phyloP scores from a whole-genome alignment of 2,888 invertebrate species.

The Fissipunctia ypsillon region DNA sequence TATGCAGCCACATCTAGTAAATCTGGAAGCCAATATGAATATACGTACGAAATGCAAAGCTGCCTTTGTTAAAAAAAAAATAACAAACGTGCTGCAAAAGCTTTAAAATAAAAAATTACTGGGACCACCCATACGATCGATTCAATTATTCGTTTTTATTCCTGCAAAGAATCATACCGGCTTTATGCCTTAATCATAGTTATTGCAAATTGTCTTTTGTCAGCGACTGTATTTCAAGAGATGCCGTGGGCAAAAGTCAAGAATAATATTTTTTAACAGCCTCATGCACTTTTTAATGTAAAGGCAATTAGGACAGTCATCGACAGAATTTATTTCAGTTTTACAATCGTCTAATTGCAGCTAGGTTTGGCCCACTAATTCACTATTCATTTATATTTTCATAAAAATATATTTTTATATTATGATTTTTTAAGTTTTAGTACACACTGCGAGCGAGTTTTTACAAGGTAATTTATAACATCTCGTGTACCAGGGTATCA shows the following conservation, averaged over 20 bases:
- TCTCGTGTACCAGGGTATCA: conserved; percentile 19
- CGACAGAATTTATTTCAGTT: conserved; percentile 28
- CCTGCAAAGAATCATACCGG: conserved; percentile 2
- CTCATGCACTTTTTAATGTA: conserved; percentile 24
- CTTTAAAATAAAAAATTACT: conserved; percentile 4
- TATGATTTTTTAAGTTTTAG: conserved; percentile 7
- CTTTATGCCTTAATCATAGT: conserved; percentile 1
- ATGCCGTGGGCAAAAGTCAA: not conserved
- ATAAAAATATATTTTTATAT: conserved; percentile 14
- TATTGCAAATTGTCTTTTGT: conserved; percentile 27
- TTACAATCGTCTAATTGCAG: conserved; percentile 48
- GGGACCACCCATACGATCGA: conserved; percentile 8
- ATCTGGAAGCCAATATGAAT: not conserved
- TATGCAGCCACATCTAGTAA: not conserved
- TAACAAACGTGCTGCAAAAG: not conserved
- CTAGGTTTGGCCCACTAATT: conserved; percentile 14
- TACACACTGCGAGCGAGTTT: conserved; percentile 7
- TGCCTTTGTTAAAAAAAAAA: not conserved
- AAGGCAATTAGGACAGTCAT: conserved; percentile 46
- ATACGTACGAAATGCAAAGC: not conserved
- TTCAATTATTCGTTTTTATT: conserved; percentile 29
- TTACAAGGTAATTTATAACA: conserved; percentile 12
- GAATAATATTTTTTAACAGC: conserved; percentile 20
- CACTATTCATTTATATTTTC: conserved; percentile 8
- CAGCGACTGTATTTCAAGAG: conserved; percentile 8